Evolutionary conservation across 2,797 vertebrate species (phyloP).

Genomic region (Sebastes vulpes): DNA sequence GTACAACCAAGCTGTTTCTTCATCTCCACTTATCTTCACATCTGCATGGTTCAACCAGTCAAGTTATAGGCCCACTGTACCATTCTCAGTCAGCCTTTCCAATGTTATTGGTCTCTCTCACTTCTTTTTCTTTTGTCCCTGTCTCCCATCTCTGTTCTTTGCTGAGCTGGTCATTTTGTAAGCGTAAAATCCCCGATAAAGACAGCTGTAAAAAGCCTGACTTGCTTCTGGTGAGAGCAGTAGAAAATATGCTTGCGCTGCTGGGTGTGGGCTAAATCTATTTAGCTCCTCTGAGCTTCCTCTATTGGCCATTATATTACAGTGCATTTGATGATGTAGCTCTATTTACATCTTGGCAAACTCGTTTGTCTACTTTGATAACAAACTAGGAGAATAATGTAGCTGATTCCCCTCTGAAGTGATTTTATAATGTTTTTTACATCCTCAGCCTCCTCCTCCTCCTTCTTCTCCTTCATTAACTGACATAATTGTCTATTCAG

Average conservation of each 20-base stretch:
- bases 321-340: constrained; percentile 43
- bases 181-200: constrained; percentile 70
- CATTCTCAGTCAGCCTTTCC: constrained; percentile 15
- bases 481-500: not conserved
- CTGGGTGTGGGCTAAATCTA: constrained; percentile 47
- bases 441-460: not conserved
- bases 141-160: constrained; percentile 55
- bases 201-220: constrained; percentile 66
- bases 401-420: not conserved
- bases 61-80: not conserved
- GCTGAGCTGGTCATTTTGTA: constrained; percentile 73
- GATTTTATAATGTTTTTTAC: not conserved
- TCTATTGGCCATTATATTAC: constrained; percentile 25
- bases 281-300: constrained; percentile 55
- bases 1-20: not conserved
- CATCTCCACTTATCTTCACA: not conserved
- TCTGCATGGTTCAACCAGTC: not conserved
- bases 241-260: constrained; percentile 63
- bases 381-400: not conserved
- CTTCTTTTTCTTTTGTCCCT: constrained; percentile 45
- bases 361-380: not conserved
- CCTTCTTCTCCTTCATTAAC: not conserved
- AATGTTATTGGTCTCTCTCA: constrained; percentile 12
- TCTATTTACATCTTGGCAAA: constrained; percentile 3
- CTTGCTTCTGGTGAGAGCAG: constrained; percentile 58